These are phyloP conservation scores for Archegozetes longisetosus DNA, from an alignment of 1,140 invertebrate genomes.

Conservation along the genomic window DNA sequence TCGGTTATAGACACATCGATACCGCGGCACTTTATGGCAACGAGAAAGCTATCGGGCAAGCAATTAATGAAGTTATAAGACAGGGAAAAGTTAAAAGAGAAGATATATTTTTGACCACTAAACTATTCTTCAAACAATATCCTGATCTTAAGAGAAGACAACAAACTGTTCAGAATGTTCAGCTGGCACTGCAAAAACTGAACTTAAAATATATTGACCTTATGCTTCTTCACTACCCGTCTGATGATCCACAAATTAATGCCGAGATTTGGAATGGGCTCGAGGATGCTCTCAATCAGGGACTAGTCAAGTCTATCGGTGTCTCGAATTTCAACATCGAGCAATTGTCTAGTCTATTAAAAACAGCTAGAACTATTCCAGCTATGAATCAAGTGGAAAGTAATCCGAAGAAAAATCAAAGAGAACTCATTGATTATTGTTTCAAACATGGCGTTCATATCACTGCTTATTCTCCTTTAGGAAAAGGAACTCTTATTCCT, in stretches of 20 bases:
- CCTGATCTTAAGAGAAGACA: constrained; percentile 46
- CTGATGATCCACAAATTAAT: too few species aligned
- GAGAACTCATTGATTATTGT: constrained; percentile 31
- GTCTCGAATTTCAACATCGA: constrained; percentile 80
- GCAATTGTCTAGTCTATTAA: constrained; percentile 56
- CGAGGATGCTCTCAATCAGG: constrained; percentile 54
- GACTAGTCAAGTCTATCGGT: constrained; percentile 58
- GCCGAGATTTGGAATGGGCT: constrained; percentile 83
- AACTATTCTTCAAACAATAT: too few species aligned
- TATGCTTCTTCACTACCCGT: constrained; percentile 67
- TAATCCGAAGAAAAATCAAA: constrained; percentile 35
- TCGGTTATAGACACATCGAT: constrained; percentile 60
- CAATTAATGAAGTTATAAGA: constrained; percentile 39
- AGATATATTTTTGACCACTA: too few species aligned
- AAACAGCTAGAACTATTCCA: constrained; percentile 50
- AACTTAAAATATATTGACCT: constrained; percentile 62
- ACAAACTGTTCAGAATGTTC: too few species aligned
- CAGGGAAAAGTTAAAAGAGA: too few species aligned
- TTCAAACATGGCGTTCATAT: constrained; percentile 26
- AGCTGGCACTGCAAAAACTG: constrained; percentile 46
- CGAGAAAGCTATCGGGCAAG: constrained; percentile 51
- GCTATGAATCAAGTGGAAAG: constrained; percentile 48
- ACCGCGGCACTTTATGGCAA: constrained; percentile 65
- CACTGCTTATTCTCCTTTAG: constrained; percentile 35
- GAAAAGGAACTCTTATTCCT: constrained; percentile 49